Percentiles rank a stretch among this genome's conserved stretches.
phyloP scores from a whole-genome alignment of 1,140 invertebrate genomes.

The Lepeophtheirus salmonis region DNA sequence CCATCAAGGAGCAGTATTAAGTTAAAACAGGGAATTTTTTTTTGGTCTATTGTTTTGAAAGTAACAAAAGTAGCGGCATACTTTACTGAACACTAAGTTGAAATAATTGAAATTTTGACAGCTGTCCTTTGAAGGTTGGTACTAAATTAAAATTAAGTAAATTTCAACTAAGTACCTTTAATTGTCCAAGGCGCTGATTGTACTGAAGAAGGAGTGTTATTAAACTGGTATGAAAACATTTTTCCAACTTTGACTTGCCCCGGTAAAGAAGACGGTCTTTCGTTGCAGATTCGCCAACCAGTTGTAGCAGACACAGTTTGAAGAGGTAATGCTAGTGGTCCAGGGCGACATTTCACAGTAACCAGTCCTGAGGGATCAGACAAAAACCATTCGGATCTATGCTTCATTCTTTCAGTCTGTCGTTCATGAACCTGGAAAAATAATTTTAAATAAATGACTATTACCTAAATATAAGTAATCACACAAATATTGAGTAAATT shows the following conservation, averaged over 20 bases:
- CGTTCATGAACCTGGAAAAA: conserved; percentile 67
- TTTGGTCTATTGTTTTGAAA: too few relatives aligned
- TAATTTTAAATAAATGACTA: too few relatives aligned
- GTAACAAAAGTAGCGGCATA: too few relatives aligned
- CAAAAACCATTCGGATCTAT: conserved; percentile 81
- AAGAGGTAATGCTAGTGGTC: neutral
- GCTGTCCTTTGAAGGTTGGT: too few relatives aligned
- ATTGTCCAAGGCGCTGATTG: conserved; percentile 19
- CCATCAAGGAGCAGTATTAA: too few relatives aligned
- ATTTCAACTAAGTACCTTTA: too few relatives aligned
- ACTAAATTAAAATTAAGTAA: too few relatives aligned
- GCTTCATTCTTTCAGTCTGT: conserved; percentile 77
- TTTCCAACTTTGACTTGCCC: neutral
- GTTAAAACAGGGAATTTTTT: too few relatives aligned
- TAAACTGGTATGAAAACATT: neutral
- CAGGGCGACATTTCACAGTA: conserved; percentile 18
- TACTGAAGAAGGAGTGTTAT: conserved; percentile 19
- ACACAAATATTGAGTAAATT: too few relatives aligned
- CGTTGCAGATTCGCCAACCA: neutral
- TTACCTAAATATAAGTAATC: too few relatives aligned
- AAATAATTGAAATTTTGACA: too few relatives aligned
- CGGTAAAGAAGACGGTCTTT: neutral
- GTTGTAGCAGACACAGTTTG: conserved; percentile 19
- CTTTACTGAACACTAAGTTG: too few relatives aligned
- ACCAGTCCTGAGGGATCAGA: conserved; percentile 35